These are phyloP conservation scores for Bembecia ichneumoniformis DNA, from an alignment of 2,888 invertebrate species.

Conservation along the genomic window DNA sequence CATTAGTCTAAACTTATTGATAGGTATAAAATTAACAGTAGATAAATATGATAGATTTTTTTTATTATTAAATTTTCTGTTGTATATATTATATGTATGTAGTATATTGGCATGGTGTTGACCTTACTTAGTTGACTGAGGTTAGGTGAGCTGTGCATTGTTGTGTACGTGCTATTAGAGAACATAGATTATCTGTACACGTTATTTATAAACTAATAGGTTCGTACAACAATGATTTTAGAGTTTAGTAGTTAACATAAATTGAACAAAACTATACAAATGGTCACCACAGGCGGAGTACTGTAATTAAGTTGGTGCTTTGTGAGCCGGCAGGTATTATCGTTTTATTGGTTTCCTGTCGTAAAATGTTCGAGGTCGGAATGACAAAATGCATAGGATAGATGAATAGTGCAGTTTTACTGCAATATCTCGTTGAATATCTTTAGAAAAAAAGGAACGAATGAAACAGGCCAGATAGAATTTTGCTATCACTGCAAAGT, in stretches of 20 bases:
- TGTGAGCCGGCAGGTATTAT: constrained; percentile 54
- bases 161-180: background rate
- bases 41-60: too few relatives aligned
- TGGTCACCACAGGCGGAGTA: constrained; percentile 3
- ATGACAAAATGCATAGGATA: constrained; percentile 40
- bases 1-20: too few relatives aligned
- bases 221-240: background rate
- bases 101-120: too few relatives aligned
- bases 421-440: constrained; percentile 11
- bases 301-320: constrained; percentile 48
- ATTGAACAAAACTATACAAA: background rate
- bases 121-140: too few relatives aligned
- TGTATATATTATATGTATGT: too few relatives aligned
- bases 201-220: background rate
- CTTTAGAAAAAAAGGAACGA: too few relatives aligned
- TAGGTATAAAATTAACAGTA: too few relatives aligned
- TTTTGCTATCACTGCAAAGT: too few relatives aligned
- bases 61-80: too few relatives aligned
- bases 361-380: constrained; percentile 53
- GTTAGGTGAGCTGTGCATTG: background rate
- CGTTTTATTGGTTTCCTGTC: constrained; percentile 65
- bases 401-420: constrained; percentile 48
- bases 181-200: background rate
- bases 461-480: too few relatives aligned
- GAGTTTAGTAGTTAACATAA: background rate